Base-by-base conservation (phyloP, 2,113 vertebrate genomes). In the Vombatus ursinus region DNA sequence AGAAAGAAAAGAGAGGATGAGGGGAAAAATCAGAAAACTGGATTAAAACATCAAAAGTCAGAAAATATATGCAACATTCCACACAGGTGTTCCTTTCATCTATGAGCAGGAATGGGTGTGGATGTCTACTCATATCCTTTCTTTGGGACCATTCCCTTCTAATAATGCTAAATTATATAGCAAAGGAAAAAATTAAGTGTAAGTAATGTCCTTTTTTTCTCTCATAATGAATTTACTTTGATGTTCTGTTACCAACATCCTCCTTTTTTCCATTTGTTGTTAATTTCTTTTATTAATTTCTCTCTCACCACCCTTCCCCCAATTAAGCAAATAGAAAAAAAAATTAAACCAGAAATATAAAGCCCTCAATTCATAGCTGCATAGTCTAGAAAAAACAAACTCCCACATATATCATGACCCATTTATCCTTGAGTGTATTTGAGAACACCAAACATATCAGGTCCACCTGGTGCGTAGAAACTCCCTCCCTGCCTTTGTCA, bases 41-140 rank as follows among this genome's bases (percentile, higher is more conserved):
- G 11, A 68, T 37, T 68, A 26, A 26, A 54, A 54, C 53, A 54
- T 68, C 31, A 68, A 68, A 68, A 68, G 31, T 68, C 57, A 37
- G 31, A 68, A 68, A 37, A 68, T 68, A 37, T 16, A 68, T 68
- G 12, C 12, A 37, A 68, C 28, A 68, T 68, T 37, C 61, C 11
- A 68, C 57, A 61, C 11, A 68, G 53, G 1, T 68, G 61, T 68
- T 12, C 12, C 12, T 68, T 3, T 68, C 31, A 37, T 11, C 12
- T 37, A 68, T 68, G 31, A 37, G 37, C 4, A 37, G 61, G 3
- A 37, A 11, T 37, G 14, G 31, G 31, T 68, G 4, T 1, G 31
- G 6, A 3, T 68, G 31, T 5, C 95, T 96, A 96, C 95, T 97
- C 61, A 16, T 14, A 37, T 68, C 11, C 37, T 12, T 97, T 97